Percentiles rank a stretch among this genome's conserved stretches.
phyloP scores from a whole-genome alignment of 1,140 invertebrate species.

The Polypedilum vanderplanki region DNA sequence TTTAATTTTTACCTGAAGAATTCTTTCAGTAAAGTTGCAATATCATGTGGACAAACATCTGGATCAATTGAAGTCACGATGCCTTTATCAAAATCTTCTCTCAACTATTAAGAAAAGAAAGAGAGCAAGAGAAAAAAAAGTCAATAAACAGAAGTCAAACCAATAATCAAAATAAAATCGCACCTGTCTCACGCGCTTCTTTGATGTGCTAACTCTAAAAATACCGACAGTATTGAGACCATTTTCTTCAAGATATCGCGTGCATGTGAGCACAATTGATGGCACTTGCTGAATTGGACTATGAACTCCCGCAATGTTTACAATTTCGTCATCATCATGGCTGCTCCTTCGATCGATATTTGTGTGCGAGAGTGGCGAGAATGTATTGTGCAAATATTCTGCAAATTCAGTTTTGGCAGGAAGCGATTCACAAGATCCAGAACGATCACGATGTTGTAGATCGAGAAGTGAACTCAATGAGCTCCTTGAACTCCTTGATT shows the following conservation, averaged over 20 bases:
- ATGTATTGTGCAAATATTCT: constrained; percentile 25
- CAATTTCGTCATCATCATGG: constrained; percentile 51
- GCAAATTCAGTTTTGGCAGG: constrained; percentile 22
- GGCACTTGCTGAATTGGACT: constrained; percentile 50
- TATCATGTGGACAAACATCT: constrained; percentile 84
- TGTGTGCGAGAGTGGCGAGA: constrained; percentile 22
- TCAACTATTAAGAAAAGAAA: constrained; percentile 54
- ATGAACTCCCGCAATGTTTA: constrained; percentile 2
- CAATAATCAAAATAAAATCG: constrained; percentile 33
- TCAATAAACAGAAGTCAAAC: too few species aligned
- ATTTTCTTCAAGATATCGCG: constrained; percentile 68
- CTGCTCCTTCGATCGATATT: constrained; percentile 50
- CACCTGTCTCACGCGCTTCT: constrained; percentile 85
- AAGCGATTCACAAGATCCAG: constrained; percentile 7
- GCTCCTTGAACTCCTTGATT: constrained; percentile 34
- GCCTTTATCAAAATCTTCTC: constrained; percentile 84
- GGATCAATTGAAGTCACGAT: constrained; percentile 66
- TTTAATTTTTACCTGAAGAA: constrained; percentile 52
- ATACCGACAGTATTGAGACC: constrained; percentile 78
- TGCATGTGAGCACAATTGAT: constrained; percentile 65
- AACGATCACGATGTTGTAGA: constrained; percentile 31
- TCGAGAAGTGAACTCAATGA: constrained; percentile 38
- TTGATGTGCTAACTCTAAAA: constrained; percentile 83
- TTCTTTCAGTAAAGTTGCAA: constrained; percentile 87
- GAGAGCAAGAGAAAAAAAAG: background rate